These are phyloP conservation scores for Spinus pinus DNA, from an alignment of 2,797 vertebrate genomes.

Conservation along the genomic window DNA sequence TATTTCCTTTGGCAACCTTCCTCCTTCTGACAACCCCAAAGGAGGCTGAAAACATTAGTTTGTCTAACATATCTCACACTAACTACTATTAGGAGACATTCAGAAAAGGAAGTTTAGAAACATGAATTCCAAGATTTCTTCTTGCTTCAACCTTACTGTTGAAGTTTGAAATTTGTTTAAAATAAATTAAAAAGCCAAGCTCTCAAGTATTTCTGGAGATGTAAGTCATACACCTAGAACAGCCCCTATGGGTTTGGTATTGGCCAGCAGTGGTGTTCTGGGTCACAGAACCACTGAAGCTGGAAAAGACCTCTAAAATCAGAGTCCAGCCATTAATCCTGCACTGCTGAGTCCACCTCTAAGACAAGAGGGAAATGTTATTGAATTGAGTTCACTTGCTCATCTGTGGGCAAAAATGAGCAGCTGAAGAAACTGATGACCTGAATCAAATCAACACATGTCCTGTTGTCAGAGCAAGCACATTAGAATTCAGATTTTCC, in stretches of 20 bases:
- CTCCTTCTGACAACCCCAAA: not conserved
- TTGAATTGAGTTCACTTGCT: fast-evolving
- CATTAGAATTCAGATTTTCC: not conserved
- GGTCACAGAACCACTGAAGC: not conserved
- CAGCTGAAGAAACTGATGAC: not conserved
- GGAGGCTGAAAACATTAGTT: not conserved
- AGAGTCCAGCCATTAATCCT: not conserved
- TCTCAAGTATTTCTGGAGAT: not conserved
- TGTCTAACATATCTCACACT: not conserved
- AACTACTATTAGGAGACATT: not conserved
- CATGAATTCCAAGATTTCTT: not conserved
- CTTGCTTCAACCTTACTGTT: not conserved
- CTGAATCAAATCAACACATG: not conserved
- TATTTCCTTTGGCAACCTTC: not conserved
- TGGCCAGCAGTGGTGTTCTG: not conserved
- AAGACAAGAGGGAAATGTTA: not conserved
- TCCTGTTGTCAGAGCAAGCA: not conserved
- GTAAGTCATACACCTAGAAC: not conserved
- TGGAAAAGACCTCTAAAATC: not conserved
- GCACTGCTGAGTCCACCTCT: not conserved
- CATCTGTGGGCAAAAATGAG: not conserved
- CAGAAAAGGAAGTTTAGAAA: not conserved
- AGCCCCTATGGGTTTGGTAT: not conserved
- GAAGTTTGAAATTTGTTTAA: not conserved
- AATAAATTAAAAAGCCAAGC: not conserved